Base-by-base conservation (phyloP, 2,113 vertebrate genomes). In the Chionodraco myersi region DNA sequence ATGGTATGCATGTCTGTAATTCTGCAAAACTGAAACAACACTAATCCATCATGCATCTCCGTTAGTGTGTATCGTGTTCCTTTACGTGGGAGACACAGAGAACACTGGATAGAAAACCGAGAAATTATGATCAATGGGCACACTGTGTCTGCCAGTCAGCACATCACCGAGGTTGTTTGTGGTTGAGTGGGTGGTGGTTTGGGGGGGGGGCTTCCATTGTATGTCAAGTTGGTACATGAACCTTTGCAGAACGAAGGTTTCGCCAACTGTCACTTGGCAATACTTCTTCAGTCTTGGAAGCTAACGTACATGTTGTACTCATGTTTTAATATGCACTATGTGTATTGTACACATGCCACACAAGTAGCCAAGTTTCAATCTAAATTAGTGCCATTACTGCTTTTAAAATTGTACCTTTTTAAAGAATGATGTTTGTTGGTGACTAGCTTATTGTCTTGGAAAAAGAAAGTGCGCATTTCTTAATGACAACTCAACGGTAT, bases 201-300 rank as follows among this genome's bases (percentile, higher is more conserved):
- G 7, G 52, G 65, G 52, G 48, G n/a, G 48, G n/a, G 57, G 48
- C 15, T 23, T 77, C 49, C 30, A 21, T 58, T 77, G 49, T 65
- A 59, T 44, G 64, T 82, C 63, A 60, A 44, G 49, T 65, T 56
- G 67, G 58, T 65, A 63, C 60, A 75, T 74, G 70, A 64, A 36
- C 23, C 21, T 70, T 41, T 69, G 60, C 65, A 49, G 21, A 78
- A 21, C 0, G 2, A 57, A 49, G 14, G 52, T 30, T 36, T 44
- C 2, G 72, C 79, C 79, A 77, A 36, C 79, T 64, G 64, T 75
- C 51, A 64, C 75, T 36, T 61, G 61, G 65, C 52, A 48, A 7
- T 41, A 6, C 36, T 41, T 41, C 5, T 41, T 41, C 36, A 62
- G 45, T 61, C 49, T 53, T 68, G 70, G 78, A 80, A 74, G 41